A percentile compares a stretch with the other conserved stretches of the same genome.
Conservation (phyloP, 2,113 vertebrate species). For the Solenodon paradoxus region DNA sequence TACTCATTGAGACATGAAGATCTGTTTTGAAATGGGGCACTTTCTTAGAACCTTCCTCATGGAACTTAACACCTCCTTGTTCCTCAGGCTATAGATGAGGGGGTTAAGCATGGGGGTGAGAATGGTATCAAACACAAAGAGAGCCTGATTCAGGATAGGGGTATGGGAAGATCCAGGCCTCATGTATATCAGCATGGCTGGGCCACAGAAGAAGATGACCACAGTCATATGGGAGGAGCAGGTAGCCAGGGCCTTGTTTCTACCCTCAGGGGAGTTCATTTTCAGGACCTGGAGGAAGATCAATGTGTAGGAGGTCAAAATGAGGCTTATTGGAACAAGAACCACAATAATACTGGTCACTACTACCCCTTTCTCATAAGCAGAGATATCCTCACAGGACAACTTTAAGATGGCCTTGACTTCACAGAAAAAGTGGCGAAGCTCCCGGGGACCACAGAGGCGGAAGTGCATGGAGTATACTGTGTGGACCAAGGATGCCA, state of each 20-base stretch:
- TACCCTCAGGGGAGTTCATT: neutral
- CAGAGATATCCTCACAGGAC: conserved; percentile 32
- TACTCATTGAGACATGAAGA: neutral
- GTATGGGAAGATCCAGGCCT: neutral
- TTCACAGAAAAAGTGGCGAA: conserved; percentile 31
- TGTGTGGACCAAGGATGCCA: conserved; percentile 4
- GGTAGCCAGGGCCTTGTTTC: neutral
- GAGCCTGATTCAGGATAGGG: conserved; percentile 2
- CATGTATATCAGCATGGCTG: conserved; percentile 1
- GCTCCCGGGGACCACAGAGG: neutral
- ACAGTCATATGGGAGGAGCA: neutral
- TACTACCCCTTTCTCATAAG: neutral
- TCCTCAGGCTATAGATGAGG: neutral
- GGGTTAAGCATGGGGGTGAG: neutral
- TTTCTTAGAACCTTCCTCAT: conserved; percentile 7
- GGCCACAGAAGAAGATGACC: conserved; percentile 38
- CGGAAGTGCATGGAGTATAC: neutral
- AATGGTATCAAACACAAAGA: conserved; percentile 6
- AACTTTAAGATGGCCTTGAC: conserved; percentile 13
- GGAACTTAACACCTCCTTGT: conserved; percentile 61
- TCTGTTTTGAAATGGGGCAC: neutral
- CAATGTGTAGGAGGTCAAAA: neutral
- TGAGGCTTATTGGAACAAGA: neutral
- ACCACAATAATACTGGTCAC: neutral
- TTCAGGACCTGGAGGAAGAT: neutral